Base-by-base conservation (phyloP, 1,140 invertebrate species). In the Nasonia longicornis region DNA sequence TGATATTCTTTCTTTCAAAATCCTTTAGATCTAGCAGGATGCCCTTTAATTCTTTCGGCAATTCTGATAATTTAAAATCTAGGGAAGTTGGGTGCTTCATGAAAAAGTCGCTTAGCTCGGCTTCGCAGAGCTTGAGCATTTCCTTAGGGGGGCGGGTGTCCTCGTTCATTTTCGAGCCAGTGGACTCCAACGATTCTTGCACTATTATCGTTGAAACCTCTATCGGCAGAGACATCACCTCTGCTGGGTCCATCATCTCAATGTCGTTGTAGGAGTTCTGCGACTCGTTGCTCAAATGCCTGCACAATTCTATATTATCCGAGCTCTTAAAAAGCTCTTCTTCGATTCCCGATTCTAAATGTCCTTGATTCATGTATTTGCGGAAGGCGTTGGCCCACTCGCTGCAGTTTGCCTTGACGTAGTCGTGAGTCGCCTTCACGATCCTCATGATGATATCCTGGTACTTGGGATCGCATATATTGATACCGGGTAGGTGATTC, bases 21-120 rank as follows among this genome's bases (percentile, higher is more conserved):
- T 45, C 20, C 20, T 71, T 7, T 29, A 84, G 31, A 58, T 84
- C 81, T 2, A 26, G 20, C 2, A 85, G 26, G 69, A 85, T 74
- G 31, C 63, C 29, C 3, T 29, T 58, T 48, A 85, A 82, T 38
- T 84, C 35, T 6, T 82, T 48, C 38, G 45, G 69, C 29, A 81
- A 38, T 16, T 42, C 48, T 14, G 70, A 4, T 42, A 77, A n/a
- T 7, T 76, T 66, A 48, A 75, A 79, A 29, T 66, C 20, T 38
- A 83, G 38, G 1, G 48, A 12, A 0, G n/a, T 75, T 81, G 74
- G 26, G 70, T 83, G 74, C 45, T 72, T 79, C 1, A 7, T 2
- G 26, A 82, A 83, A 64, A 84, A 83, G 20, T 84, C 80, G 29
- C 76, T 80, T 0, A 83, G 66, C 29, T 83, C 79, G 10, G 20